Percentiles rank a stretch among this genome's conserved stretches.
Conservation (phyloP, 2,888 invertebrate genomes). For the Volucella bombylans region DNA sequence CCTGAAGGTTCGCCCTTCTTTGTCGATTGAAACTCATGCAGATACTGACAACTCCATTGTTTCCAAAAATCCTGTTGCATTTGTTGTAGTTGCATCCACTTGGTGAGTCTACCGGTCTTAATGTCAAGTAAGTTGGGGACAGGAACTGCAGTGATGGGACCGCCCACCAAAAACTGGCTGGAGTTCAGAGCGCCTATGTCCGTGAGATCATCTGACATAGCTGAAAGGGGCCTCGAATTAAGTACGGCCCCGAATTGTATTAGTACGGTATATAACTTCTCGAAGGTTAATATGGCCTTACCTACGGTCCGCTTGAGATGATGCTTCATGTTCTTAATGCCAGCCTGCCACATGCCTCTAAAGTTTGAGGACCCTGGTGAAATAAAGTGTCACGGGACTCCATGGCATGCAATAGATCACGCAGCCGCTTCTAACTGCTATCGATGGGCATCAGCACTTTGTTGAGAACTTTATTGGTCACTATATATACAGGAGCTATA, state of each 20-base stretch:
- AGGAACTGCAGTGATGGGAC: background rate
- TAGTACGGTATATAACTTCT: too few relatives aligned
- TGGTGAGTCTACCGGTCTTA: too few relatives aligned
- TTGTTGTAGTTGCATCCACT: too few relatives aligned
- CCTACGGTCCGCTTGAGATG: too few relatives aligned
- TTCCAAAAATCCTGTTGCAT: too few relatives aligned
- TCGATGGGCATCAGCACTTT: background rate
- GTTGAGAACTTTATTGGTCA: slow-evolving; percentile 15
- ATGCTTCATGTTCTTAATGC: background rate
- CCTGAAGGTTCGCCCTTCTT: too few relatives aligned
- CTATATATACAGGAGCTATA: slow-evolving; percentile 4
- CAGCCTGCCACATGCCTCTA: slow-evolving; percentile 38
- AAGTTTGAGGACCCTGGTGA: slow-evolving; percentile 40
- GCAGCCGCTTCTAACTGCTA: slow-evolving; percentile 18
- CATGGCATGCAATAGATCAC: background rate
- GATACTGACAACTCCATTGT: too few relatives aligned
- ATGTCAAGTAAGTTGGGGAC: too few relatives aligned
- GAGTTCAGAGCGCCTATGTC: slow-evolving; percentile 15
- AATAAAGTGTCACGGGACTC: slow-evolving; percentile 25
- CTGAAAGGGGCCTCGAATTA: slow-evolving; percentile 35
- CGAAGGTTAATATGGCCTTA: too few relatives aligned
- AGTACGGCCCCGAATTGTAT: slow-evolving; percentile 35
- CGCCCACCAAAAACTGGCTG: background rate
- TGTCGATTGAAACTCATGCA: too few relatives aligned
- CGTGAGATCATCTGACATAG: slow-evolving; percentile 22